Conservation (phyloP, 92 coral and sea anemone genomes). For the Umimayanthus chanpuru region DNA sequence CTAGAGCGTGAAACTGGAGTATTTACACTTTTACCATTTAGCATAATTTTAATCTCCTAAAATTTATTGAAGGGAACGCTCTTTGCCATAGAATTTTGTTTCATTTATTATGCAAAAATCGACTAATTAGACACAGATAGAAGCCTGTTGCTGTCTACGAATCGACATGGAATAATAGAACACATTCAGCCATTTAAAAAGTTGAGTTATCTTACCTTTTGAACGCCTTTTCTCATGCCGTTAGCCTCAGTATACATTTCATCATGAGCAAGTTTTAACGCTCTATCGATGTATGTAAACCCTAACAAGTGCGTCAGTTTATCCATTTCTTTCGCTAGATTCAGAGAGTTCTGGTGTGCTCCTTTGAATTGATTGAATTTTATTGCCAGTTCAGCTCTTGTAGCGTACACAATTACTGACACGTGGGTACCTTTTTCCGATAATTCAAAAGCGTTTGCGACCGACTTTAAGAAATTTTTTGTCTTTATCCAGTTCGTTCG, state of each 20-base stretch:
- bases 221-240: constrained; percentile 32
- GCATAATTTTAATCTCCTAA: no score
- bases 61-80: no score
- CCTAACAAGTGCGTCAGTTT: neutral
- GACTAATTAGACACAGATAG: no score
- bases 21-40: no score
- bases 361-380: constrained; percentile 26
- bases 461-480: neutral
- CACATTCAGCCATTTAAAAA: no score
- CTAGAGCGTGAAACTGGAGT: no score
- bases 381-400: neutral
- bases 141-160: no score
- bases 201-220: constrained; percentile 10
- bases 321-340: neutral
- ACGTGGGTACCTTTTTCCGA: constrained; percentile 28
- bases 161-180: no score
- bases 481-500: neutral
- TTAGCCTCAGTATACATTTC: constrained; percentile 14
- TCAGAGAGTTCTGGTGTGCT: neutral
- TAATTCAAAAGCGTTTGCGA: neutral
- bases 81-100: no score
- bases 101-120: no score
- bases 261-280: constrained; percentile 14
- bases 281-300: constrained; percentile 37
- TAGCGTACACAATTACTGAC: constrained; percentile 14